Percentiles rank a stretch among this genome's conserved stretches.
These are phyloP conservation scores for Forficula auricularia DNA, from an alignment of 1,140 invertebrate genomes.

Conservation along the genomic window DNA sequence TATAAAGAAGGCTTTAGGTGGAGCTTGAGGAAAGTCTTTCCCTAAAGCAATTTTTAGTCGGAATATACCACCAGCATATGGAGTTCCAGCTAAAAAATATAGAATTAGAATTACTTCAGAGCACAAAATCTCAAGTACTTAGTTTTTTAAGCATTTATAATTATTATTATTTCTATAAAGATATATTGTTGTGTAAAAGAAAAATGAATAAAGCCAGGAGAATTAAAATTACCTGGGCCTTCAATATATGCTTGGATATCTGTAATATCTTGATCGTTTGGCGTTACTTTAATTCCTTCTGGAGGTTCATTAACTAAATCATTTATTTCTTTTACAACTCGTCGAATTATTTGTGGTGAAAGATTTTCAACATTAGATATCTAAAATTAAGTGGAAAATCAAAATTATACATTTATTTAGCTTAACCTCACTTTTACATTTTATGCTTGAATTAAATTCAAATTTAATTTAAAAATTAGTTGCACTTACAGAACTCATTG, in stretches of 20 bases:
- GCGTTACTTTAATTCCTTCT: slow-evolving; percentile 71
- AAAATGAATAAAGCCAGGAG: too few species aligned
- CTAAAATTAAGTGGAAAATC: slow-evolving; percentile 23
- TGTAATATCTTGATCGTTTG: slow-evolving; percentile 80
- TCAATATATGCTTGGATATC: slow-evolving; percentile 83
- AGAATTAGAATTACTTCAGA: slow-evolving; percentile 13
- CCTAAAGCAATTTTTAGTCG: slow-evolving; percentile 77
- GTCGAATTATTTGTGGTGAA: slow-evolving; percentile 76
- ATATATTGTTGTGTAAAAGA: neutral
- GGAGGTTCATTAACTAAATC: slow-evolving; percentile 57
- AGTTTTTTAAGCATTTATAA: neutral
- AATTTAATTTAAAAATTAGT: neutral
- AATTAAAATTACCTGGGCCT: slow-evolving; percentile 73
- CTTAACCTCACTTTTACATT: slow-evolving; percentile 1
- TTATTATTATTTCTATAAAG: neutral
- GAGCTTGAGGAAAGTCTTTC: slow-evolving; percentile 81
- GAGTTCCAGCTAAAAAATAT: slow-evolving; percentile 51
- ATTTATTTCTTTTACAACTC: slow-evolving; percentile 66
- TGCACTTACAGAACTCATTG: slow-evolving; percentile 25
- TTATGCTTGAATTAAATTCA: neutral
- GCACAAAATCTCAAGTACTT: neutral
- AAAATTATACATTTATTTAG: neutral
- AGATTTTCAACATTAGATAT: slow-evolving; percentile 83
- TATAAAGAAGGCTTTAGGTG: slow-evolving; percentile 87
- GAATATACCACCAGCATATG: slow-evolving; percentile 69